Percentiles rank a stretch among this genome's conserved stretches.
Evolutionary conservation across 2,113 vertebrate genomes (phyloP).

Genomic region (Cepphus grylle): DNA sequence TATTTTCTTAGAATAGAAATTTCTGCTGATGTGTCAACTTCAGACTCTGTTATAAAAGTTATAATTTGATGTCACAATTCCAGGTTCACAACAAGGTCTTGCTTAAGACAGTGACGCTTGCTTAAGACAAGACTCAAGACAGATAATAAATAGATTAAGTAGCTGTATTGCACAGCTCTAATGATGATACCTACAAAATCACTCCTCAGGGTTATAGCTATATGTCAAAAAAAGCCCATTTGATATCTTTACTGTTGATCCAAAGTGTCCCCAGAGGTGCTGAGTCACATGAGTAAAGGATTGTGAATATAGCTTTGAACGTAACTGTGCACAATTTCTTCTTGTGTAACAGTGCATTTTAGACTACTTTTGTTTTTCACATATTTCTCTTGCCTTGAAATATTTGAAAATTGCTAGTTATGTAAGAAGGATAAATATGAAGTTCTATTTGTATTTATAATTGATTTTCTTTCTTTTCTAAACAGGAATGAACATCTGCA

Average conservation of each 20-base stretch:
- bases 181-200: neutral
- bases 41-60: neutral
- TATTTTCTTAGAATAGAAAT: neutral
- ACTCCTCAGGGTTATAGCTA: neutral
- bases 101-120: neutral
- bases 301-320: neutral
- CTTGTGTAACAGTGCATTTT: neutral
- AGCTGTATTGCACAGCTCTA: neutral
- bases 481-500: slow-evolving; percentile 80
- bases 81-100: neutral
- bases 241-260: neutral
- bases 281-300: neutral
- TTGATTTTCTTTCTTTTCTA: neutral
- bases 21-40: neutral
- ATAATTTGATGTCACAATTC: neutral
- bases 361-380: neutral
- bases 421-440: neutral
- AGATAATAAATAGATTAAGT: neutral
- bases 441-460: neutral
- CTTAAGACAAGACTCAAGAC: neutral
- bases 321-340: neutral
- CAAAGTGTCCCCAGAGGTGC: neutral
- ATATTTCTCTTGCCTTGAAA: neutral
- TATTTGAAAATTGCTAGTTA: neutral
- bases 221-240: neutral